Percentiles rank a stretch among this genome's conserved stretches.
These are phyloP conservation scores for Diarsia brunnea DNA, from an alignment of 2,888 invertebrate genomes.

Conservation along the genomic window DNA sequence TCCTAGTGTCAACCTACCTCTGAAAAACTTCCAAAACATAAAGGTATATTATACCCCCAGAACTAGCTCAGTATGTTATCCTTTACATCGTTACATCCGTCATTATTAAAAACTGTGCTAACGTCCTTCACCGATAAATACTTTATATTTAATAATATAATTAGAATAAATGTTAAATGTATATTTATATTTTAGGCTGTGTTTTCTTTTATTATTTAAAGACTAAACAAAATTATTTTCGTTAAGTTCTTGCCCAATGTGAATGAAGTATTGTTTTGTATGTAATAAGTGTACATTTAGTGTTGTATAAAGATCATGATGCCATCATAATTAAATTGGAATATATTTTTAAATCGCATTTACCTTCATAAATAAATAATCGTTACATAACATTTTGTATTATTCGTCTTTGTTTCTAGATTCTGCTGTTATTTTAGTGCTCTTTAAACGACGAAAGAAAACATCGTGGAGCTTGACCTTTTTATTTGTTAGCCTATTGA, in stretches of 20 bases:
- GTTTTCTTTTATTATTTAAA: conserved; percentile 61
- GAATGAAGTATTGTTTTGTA: conserved; percentile 77
- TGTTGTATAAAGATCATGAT: conserved; percentile 84
- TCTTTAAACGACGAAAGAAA: not conserved
- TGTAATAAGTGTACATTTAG: conserved; percentile 84
- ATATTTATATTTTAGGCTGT: conserved; percentile 64
- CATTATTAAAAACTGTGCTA: not conserved
- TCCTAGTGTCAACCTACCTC: not conserved
- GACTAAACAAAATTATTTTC: conserved; percentile 67
- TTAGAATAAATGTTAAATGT: conserved; percentile 48
- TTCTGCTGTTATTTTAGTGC: not conserved
- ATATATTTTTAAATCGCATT: conserved; percentile 88
- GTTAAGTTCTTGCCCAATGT: conserved; percentile 82
- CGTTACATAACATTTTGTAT: conserved; percentile 76
- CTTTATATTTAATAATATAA: conserved; percentile 23
- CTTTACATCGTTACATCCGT: not conserved
- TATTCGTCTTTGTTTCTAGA: conserved; percentile 17
- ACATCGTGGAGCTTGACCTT: not conserved
- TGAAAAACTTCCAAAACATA: conserved; percentile 4
- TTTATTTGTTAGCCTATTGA: not conserved
- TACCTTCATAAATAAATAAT: conserved; percentile 84
- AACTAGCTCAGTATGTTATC: conserved; percentile 1
- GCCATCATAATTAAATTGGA: conserved; percentile 84
- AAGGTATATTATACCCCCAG: not conserved
- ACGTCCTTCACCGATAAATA: conserved; percentile 30